Base-by-base conservation (phyloP, 1,140 invertebrate genomes). In the Lerema accius region DNA sequence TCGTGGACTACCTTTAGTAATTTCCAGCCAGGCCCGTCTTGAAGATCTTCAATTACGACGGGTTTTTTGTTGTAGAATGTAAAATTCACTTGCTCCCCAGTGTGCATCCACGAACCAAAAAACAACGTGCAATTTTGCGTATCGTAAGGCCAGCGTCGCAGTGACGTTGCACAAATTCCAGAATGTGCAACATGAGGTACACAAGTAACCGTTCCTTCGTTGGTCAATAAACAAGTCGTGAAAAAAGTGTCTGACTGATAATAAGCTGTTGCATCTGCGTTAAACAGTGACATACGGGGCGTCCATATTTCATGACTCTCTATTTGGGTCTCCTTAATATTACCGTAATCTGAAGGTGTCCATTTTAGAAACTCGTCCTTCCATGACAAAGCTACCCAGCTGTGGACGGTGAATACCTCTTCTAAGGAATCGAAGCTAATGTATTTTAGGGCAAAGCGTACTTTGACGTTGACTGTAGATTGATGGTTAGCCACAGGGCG, bases 31-130 rank as follows among this genome's bases (percentile, higher is more conserved):
- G 84, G 83, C 1, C 86, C 87, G 28, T 86, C 69, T 67, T 86
- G 82, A 11, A 76, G 86, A 56, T 85, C 83, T 9, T 80, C 78
- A 3, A 74, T 40, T 4, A 85, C 63, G 4, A 90, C 67, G 1
- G 84, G 80, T 23, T 69, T 69, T 5, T 26, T 71, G 4, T 78
- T 62, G 49, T 84, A 88, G 63, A 89, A 88, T 1, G 85, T 84
- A 26, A 93, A 91, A 65, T 93, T 89, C 0, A 94, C 79, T 73
- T 94, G 93, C 78, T 93, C 92, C 0, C 92, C 92, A 0, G 86
- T 91, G 51, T 94, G 91, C 58, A 92, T 89, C 94, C 94, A 94
- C 0, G 92, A 92, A 1, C 92, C 92, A 58, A 93, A 88, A 19
- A 79, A 80, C 7, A 93, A 40, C 0, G 82, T 82, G 63, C 93